A percentile compares a stretch with the other conserved stretches of the same genome.
phyloP scores from a whole-genome alignment of 2,797 vertebrate species.

The Fistularia tabacaria region DNA sequence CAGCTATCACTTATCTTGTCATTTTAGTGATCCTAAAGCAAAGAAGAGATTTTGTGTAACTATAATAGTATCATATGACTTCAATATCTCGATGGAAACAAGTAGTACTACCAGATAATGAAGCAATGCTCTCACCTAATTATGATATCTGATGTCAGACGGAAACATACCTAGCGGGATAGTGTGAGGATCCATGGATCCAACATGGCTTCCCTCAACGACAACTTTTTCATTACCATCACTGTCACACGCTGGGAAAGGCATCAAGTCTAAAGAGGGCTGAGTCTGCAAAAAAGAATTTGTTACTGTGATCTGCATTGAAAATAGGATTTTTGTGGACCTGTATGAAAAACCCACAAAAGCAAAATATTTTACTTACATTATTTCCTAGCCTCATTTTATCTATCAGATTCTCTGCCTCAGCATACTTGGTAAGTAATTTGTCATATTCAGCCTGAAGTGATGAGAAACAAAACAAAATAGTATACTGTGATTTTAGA shows the following conservation, averaged over 20 bases:
- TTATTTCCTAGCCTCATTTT: slow-evolving; percentile 61
- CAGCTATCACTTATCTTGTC: not conserved
- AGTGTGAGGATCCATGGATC: slow-evolving; percentile 21
- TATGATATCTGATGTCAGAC: slow-evolving; percentile 50
- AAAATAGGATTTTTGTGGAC: not conserved
- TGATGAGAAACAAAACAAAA: slow-evolving; percentile 12
- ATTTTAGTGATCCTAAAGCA: slow-evolving; percentile 4
- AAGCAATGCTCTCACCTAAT: slow-evolving; percentile 26
- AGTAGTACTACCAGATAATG: slow-evolving; percentile 33
- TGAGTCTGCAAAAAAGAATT: slow-evolving; percentile 38
- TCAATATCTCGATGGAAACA: slow-evolving; percentile 36
- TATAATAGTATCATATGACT: slow-evolving; percentile 36
- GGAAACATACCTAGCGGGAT: slow-evolving; percentile 47
- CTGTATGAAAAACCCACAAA: too few species aligned
- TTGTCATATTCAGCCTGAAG: slow-evolving; percentile 74
- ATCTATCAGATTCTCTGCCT: slow-evolving; percentile 70
- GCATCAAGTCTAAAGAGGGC: slow-evolving; percentile 23
- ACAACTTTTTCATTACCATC: slow-evolving; percentile 27
- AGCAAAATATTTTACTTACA: slow-evolving; percentile 38
- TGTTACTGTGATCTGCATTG: not conserved
- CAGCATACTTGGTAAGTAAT: slow-evolving; percentile 69
- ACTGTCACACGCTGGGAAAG: slow-evolving; percentile 13
- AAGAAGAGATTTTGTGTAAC: slow-evolving; percentile 17
- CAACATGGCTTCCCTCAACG: slow-evolving; percentile 35
- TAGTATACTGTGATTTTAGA: too few species aligned